A percentile compares a stretch with the other conserved stretches of the same genome.
Conservation (phyloP, 2,797 vertebrate genomes). For the Lutjanus campechanus region DNA sequence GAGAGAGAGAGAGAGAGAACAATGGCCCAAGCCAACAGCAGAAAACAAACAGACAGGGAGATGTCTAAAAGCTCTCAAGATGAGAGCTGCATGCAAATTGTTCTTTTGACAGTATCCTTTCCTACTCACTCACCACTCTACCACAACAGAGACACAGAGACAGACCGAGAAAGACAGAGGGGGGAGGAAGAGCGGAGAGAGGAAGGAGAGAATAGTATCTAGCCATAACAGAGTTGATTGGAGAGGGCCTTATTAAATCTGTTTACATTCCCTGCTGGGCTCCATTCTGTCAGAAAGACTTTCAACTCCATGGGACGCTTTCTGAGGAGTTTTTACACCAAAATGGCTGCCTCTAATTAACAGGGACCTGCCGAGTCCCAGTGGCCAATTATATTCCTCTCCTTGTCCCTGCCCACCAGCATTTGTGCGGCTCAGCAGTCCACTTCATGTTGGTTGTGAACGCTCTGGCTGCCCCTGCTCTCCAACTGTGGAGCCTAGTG, state of each 20-base stretch:
- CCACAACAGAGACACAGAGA: slow-evolving; percentile 76
- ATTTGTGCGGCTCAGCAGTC: slow-evolving; percentile 74
- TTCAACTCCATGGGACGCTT: slow-evolving; percentile 81
- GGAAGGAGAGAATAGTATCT: slow-evolving; percentile 69
- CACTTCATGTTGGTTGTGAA: slow-evolving; percentile 74
- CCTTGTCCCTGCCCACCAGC: slow-evolving; percentile 77
- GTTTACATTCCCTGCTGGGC: slow-evolving; percentile 84
- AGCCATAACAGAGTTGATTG: slow-evolving; percentile 80
- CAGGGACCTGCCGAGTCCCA: slow-evolving; percentile 80
- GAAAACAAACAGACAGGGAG: slow-evolving; percentile 82
- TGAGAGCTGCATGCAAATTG: slow-evolving; percentile 86
- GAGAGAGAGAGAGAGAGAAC: slow-evolving; percentile 49
- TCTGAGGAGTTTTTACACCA: slow-evolving; percentile 79
- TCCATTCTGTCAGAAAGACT: slow-evolving; percentile 82
- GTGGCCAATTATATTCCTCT: slow-evolving; percentile 82
- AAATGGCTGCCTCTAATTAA: slow-evolving; percentile 84
- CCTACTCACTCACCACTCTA: slow-evolving; percentile 73
- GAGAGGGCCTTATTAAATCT: slow-evolving; percentile 85
- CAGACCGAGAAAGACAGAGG: slow-evolving; percentile 63
- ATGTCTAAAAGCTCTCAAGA: slow-evolving; percentile 83
- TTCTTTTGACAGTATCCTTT: slow-evolving; percentile 83
- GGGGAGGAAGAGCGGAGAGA: slow-evolving; percentile 42
- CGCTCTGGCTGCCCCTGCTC: slow-evolving; percentile 65
- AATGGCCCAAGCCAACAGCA: slow-evolving; percentile 73
- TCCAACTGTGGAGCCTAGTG: slow-evolving; percentile 70